These are phyloP conservation scores for Platycheirus albimanus DNA, from an alignment of 2,888 invertebrate genomes.

Conservation along the genomic window DNA sequence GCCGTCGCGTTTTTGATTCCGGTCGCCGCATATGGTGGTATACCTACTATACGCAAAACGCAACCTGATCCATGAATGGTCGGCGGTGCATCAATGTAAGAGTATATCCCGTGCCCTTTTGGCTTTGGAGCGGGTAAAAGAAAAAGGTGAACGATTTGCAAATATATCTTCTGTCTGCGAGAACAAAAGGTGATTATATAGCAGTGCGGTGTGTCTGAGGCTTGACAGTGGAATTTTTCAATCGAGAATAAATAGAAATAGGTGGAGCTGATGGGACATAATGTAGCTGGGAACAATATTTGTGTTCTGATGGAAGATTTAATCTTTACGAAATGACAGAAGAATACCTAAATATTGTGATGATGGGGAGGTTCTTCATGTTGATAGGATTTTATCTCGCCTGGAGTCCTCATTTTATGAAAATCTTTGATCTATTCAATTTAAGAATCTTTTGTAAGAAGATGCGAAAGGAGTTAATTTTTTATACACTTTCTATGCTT, in stretches of 20 bases:
- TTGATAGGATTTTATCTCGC: constrained; percentile 52
- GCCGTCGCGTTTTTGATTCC: too few relatives aligned
- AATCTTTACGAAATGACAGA: constrained; percentile 45
- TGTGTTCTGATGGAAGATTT: constrained; percentile 48
- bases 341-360: constrained; percentile 1
- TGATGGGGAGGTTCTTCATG: constrained; percentile 17
- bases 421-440: background rate
- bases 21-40: constrained; percentile 5
- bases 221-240: constrained; percentile 56
- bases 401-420: background rate
- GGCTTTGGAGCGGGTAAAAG: background rate
- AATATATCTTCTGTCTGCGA: constrained; percentile 3
- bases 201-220: constrained; percentile 11
- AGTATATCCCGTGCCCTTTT: constrained; percentile 43
- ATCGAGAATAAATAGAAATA: constrained; percentile 31
- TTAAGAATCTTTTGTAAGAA: background rate
- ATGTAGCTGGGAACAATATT: constrained; percentile 45
- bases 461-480: background rate
- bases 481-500: too few relatives aligned
- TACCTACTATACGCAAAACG: too few relatives aligned
- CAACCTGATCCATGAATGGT: constrained; percentile 49
- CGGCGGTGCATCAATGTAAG: background rate
- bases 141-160: background rate
- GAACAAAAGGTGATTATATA: constrained; percentile 70
- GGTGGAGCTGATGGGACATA: constrained; percentile 46